Percentiles rank a stretch among this genome's conserved stretches.
phyloP scores from a whole-genome alignment of 2,888 invertebrate species.

The Rhingia campestris region DNA sequence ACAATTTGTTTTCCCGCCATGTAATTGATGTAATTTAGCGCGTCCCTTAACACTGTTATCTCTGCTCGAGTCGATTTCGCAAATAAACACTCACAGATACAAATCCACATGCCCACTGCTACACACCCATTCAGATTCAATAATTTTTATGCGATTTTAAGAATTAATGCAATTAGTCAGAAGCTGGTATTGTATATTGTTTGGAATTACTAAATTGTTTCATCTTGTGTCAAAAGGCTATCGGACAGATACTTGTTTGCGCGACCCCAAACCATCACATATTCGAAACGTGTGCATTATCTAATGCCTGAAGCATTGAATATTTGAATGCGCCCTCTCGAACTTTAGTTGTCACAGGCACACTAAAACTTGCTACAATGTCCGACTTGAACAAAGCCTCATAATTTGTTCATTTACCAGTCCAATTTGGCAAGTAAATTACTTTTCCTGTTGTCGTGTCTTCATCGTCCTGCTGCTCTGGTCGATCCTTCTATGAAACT shows the following conservation, averaged over 20 bases:
- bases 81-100: conserved; percentile 1
- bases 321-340: not conserved
- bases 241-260: conserved; percentile 5
- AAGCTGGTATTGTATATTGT: conserved; percentile 13
- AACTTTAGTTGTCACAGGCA: not conserved
- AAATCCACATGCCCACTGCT: not conserved
- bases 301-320: not conserved
- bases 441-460: not conserved
- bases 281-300: not conserved
- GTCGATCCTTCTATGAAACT: conserved; percentile 29
- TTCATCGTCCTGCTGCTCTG: not conserved
- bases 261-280: not conserved
- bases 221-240: conserved; percentile 25
- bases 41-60: conserved; percentile 7
- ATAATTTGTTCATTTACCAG: conserved; percentile 20
- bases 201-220: conserved; percentile 19
- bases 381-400: conserved; percentile 5
- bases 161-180: conserved; percentile 12
- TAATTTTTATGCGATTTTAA: conserved; percentile 11
- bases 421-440: conserved; percentile 23
- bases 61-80: not conserved
- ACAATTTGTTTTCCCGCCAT: conserved; percentile 15
- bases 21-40: conserved; percentile 17
- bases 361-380: not conserved
- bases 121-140: not conserved